Percentiles rank a stretch among this genome's conserved stretches.
Evolutionary conservation across 2,888 invertebrate genomes (phyloP).

Genomic region (Epinotia ramella): DNA sequence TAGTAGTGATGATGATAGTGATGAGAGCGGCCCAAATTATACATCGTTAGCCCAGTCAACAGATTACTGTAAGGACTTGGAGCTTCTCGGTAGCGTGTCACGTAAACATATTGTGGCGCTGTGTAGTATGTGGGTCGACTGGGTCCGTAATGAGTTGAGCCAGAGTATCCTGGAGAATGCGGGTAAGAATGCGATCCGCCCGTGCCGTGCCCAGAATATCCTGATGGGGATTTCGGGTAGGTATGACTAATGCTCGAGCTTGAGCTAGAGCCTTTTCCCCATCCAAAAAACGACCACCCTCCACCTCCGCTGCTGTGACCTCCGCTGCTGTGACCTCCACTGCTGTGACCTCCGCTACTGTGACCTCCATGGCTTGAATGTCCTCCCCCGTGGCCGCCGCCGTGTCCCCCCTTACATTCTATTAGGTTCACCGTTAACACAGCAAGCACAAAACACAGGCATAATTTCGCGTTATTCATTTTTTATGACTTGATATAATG

Average conservation of each 20-base stretch:
- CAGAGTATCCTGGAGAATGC: conserved; percentile 23
- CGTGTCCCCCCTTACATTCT: conserved; percentile 34
- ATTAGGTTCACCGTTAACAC: conserved; percentile 48
- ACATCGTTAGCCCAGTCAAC: conserved; percentile 49
- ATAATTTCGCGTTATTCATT: conserved; percentile 26
- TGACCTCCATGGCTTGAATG: neutral
- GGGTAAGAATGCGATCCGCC: conserved; percentile 35
- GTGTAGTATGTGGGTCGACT: conserved; percentile 41
- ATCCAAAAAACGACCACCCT: conserved; percentile 25
- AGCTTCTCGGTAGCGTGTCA: conserved; percentile 46
- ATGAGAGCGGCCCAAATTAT: conserved; percentile 48
- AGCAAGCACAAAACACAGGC: conserved; percentile 25
- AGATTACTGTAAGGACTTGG: conserved; percentile 46
- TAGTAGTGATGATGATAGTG: conserved; percentile 46
- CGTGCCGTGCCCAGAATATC: conserved; percentile 34
- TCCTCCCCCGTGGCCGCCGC: conserved; percentile 12
- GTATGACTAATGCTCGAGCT: conserved; percentile 6
- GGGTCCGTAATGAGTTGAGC: conserved; percentile 14
- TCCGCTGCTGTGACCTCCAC: neutral
- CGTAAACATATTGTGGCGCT: conserved; percentile 47
- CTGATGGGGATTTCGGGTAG: conserved; percentile 14
- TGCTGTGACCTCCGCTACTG: conserved; percentile 1
- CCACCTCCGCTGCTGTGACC: conserved; percentile 11
- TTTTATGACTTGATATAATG: neutral
- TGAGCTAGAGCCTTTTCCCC: conserved; percentile 10